Evolutionary conservation across 2,113 vertebrate genomes (phyloP), one percentile per base, ranked within the genome.

Genomic region (Donacobius atricapilla): DNA sequence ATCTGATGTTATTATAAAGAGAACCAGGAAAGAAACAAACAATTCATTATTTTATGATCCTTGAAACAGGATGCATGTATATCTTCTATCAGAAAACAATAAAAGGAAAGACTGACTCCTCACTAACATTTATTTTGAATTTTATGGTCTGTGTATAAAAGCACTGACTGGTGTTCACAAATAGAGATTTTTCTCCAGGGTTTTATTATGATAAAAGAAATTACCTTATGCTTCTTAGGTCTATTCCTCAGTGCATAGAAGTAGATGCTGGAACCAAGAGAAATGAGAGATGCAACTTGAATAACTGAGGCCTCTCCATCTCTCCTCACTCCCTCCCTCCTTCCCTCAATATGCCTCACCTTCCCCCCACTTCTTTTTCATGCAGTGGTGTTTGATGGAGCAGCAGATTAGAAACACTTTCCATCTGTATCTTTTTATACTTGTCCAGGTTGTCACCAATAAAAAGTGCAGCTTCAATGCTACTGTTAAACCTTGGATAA

Each of bases 141-240:
- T 58, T 53, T 28, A n/a, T 33, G 10, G 33, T 60, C 37, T 45
- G 8, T 7, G 1, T 76, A 8, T 81, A 96, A 87, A 66, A 90
- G 6, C 33, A 68, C 12, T 31, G 37, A n/a, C 31, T 84, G 23
- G 14, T 35, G 73, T 50, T 60, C 28, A 58, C 1, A 13, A 76
- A 63, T 27, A 48, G 13, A 63, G 30, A 15, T 60, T 75, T 93
- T 83, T 58, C 28, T 89, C 63, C 7, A 40, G 44, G 19, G 13
- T 51, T 97, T 92, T 89, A 83, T 87, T 93, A 90, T 70, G 65
- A 89, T 57, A 94, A 69, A 65, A 79, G 54, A 73, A 93, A 97
- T 95, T 93, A 80, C n/a, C 13, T 75, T 48, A 60, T 70, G n/a
- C 39, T 96, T 79, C 75, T 95, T 60, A 47, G 27, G 57, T 77